A percentile compares a stretch with the other conserved stretches of the same genome.
Conservation (phyloP, 2,797 vertebrate species). For the Delichon dasypus region DNA sequence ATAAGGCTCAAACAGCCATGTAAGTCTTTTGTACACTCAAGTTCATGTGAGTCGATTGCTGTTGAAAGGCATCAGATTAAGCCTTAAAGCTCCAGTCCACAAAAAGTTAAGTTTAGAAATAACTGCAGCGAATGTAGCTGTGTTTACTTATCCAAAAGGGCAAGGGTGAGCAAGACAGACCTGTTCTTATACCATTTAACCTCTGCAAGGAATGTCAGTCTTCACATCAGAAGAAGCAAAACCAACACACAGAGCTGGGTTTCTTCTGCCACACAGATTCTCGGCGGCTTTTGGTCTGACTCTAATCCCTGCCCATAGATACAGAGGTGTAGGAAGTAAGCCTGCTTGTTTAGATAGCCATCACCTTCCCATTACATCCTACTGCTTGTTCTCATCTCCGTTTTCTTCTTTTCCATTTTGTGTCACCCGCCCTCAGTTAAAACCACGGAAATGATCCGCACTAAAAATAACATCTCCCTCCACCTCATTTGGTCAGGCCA, state of each 20-base stretch:
- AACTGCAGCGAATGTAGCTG: neutral
- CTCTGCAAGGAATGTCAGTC: neutral
- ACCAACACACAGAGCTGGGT: neutral
- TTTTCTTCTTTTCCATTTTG: conserved; percentile 17
- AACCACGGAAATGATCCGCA: neutral
- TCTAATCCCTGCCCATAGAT: neutral
- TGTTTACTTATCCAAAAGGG: neutral
- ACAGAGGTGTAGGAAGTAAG: neutral
- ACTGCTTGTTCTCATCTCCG: neutral
- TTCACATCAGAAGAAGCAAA: neutral
- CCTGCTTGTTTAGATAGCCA: neutral
- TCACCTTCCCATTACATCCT: neutral
- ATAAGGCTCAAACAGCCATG: neutral
- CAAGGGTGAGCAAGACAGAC: conserved; percentile 11
- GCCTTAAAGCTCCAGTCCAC: neutral
- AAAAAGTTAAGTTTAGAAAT: neutral
- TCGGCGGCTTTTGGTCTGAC: neutral
- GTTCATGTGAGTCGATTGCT: neutral
- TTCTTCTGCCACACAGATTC: neutral
- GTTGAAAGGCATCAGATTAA: neutral
- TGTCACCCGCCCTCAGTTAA: neutral
- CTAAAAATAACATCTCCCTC: conserved; percentile 39
- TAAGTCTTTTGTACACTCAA: neutral
- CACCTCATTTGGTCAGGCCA: neutral
- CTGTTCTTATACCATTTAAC: neutral